Base-by-base conservation (phyloP, 2,888 invertebrate species). In the Torymus texanus region DNA sequence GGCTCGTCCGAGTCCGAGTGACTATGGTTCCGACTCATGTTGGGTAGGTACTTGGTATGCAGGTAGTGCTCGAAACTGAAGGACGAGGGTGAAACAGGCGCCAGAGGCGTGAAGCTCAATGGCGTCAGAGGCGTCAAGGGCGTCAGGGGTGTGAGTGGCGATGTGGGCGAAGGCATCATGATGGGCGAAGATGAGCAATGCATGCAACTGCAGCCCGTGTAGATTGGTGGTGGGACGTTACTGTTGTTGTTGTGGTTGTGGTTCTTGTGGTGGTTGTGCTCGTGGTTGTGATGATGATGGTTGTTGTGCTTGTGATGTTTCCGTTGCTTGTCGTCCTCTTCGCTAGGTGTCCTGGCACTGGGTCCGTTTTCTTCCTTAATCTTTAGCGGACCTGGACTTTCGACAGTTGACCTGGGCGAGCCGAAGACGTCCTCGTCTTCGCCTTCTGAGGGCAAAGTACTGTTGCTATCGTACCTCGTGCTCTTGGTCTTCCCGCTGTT, bases 1-100 rank as follows among this genome's bases (percentile, higher is more conserved):
- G 92, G 92, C 82, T 93, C 90, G 85, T 94, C 94, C 3, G 94
- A 93, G 86, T 94, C 94, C 56, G 94, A 94, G 85, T 93, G 93
- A 86, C 93, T 94, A 77, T 94, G 75, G 51, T 65, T 58, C 16
- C 71, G 72, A 18, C 18, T 92, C 61, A 93, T 90, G 85, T 93
- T 92, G 8, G 93, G 93, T 88, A 94, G 92, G 91, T 93, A 93
- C 91, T 93, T 93, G 83, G 92, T 92, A 88, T 93, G 92, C 79
- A 93, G 91, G 88, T 93, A 93, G 85, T 92, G 92, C 88, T 93
- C 93, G 90, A 93, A 93, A 85, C 91, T 93, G 88, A 92, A 92
- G 67, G 92, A 91, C 53, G 91, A 91, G 1, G 91, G 90, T 14
- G 92, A 92, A 18, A 92, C 91, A 8, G 93, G 92, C 2, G 92